Conservation (phyloP, 1,140 invertebrate species). For the Drosophila sturtevanti region DNA sequence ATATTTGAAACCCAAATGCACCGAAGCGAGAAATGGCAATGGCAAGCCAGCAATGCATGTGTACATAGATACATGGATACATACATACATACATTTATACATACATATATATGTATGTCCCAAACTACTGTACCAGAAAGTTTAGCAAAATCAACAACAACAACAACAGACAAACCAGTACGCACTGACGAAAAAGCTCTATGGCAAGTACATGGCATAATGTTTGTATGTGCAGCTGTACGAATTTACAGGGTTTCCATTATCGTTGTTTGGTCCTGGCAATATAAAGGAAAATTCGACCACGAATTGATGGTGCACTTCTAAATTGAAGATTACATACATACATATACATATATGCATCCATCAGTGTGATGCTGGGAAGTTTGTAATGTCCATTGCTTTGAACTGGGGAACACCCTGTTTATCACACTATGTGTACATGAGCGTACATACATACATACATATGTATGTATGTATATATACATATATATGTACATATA, state of each 20-base stretch:
- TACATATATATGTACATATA: constrained; percentile 2
- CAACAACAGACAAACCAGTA: constrained; percentile 36
- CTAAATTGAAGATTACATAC: background rate
- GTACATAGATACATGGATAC: constrained; percentile 3
- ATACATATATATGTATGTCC: constrained; percentile 11
- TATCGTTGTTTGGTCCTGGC: background rate
- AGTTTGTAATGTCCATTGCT: background rate
- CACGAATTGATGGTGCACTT: background rate
- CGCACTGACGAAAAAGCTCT: constrained; percentile 49
- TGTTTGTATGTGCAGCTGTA: constrained; percentile 22
- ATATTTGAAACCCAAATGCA: constrained; percentile 47
- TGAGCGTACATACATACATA: constrained; percentile 1
- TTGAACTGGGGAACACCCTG: background rate
- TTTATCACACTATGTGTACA: constrained; percentile 15
- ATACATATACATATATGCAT: background rate
- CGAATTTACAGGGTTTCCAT: constrained; percentile 9
- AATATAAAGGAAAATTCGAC: background rate
- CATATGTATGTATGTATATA: background rate
- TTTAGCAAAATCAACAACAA: constrained; percentile 39
- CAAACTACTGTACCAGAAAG: constrained; percentile 51
- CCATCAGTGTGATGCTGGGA: background rate
- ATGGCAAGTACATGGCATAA: constrained; percentile 25
- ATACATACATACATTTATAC: constrained; percentile 21
- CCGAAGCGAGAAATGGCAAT: constrained; percentile 45
- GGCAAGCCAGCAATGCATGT: constrained; percentile 30